Base-by-base conservation (phyloP, 2,113 vertebrate genomes). In the Phaethon lepturus region DNA sequence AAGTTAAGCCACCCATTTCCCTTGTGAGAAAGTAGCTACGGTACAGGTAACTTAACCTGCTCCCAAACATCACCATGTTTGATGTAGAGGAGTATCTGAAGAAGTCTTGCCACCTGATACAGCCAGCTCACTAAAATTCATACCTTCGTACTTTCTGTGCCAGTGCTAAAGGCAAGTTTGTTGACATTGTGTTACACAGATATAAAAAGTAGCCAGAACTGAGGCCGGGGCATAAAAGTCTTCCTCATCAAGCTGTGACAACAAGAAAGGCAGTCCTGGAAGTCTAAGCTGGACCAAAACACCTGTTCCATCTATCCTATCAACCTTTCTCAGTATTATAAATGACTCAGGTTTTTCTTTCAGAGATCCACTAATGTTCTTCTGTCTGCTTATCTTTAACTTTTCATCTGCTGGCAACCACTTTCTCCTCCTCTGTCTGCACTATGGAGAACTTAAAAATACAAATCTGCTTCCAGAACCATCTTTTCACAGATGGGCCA, bases 401-500 rank as follows among this genome's bases (percentile, higher is more conserved):
- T 88, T 93, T 63, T 95, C 60, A 90, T 72, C 62, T 68, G 60
- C 53, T 93, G 52, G 78, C 22, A 33, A 64, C 33, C 2, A 2
- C 40, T 19, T 90, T 76, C 88, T 92, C 58, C 55, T 89, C 42
- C 42, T 67, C 56, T 89, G 4, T 63, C 25, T 69, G 45, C 59
- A 80, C 79, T 59, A 59, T 3, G 18, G 40, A 90, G 26, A 91
- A 86, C 68, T 58, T 79, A 78, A 94, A 91, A 96, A 50, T 62
- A 85, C 44, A 60, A 94, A 84, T 63, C 62, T 56, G 31, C 44
- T 84, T 94, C 52, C 73, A 89, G 60, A 94, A 67, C 56, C 35
- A 60, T 79, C 40, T 47, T 92, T 68, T 90, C 82, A 90, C 62
- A 93, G 77, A 94, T 56, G 44, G 77, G 78, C 78, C 94, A 95